These are phyloP conservation scores for Microcebus murinus DNA, from an alignment of 2,113 vertebrate genomes.

Conservation along the genomic window DNA sequence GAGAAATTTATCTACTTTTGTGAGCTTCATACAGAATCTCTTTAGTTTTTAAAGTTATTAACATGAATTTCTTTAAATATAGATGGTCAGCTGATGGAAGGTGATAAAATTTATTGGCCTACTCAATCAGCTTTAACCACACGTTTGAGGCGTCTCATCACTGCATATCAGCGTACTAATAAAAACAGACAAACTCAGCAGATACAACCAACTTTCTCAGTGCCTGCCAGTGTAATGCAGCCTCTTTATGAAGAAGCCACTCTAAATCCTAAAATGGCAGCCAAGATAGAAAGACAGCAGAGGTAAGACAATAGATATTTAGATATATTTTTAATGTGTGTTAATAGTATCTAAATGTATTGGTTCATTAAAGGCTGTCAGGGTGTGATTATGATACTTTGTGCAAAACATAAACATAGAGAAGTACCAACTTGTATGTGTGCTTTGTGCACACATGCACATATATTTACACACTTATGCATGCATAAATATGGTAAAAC, in stretches of 20 bases:
- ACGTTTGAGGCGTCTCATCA: constrained; percentile 96
- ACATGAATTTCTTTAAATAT: constrained; percentile 60
- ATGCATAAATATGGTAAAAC: neutral
- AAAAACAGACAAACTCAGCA: constrained; percentile 96
- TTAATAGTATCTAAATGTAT: neutral
- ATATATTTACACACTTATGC: neutral
- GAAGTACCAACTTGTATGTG: neutral
- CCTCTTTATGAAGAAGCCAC: constrained; percentile 89
- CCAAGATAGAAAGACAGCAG: constrained; percentile 98
- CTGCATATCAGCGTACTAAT: constrained; percentile 95
- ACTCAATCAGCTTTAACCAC: constrained; percentile 96
- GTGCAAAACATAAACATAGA: neutral
- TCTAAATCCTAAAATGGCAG: constrained; percentile 97
- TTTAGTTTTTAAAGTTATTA: neutral
- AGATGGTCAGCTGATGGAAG: constrained; percentile 91
- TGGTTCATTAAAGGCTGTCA: neutral
- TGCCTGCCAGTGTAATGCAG: constrained; percentile 89
- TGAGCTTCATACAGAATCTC: neutral
- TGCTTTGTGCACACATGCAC: neutral
- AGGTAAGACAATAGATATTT: constrained; percentile 85
- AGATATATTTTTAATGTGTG: neutral
- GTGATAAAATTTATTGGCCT: constrained; percentile 94
- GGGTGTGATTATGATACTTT: neutral
- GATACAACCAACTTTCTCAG: constrained; percentile 89
- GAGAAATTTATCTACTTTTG: neutral